Evolutionary conservation across 2,888 invertebrate genomes (phyloP).

Genomic region (Capitulum mitella): DNA sequence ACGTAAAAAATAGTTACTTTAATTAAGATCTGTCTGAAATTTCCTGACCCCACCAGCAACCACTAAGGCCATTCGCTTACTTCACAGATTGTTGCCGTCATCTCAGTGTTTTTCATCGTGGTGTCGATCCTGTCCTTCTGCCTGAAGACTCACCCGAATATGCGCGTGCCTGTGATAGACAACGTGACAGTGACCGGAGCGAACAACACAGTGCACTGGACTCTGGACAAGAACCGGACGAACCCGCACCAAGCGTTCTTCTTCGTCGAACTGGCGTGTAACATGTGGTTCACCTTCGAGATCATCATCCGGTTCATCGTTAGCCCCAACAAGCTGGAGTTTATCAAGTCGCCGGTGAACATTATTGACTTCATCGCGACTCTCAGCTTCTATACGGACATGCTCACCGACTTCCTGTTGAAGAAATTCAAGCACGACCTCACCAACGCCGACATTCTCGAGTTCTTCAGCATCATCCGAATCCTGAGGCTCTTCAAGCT

Average conservation of each 20-base stretch:
- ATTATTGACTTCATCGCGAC: constrained; percentile 99
- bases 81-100: constrained; percentile 94
- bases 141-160: constrained; percentile 98
- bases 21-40: too few relatives aligned
- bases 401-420: constrained; percentile 79
- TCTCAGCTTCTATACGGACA: constrained; percentile 97
- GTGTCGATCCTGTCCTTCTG: constrained; percentile 99
- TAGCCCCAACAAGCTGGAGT: constrained; percentile 86
- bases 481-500: constrained; percentile 96
- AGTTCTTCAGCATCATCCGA: constrained; percentile 95
- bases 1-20: too few relatives aligned
- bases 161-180: constrained; percentile 75
- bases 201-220: constrained; percentile 67
- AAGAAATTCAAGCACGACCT: constrained; percentile 83
- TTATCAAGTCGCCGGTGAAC: constrained; percentile 93
- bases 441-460: constrained; percentile 90
- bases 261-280: constrained; percentile 96
- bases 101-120: constrained; percentile 99
- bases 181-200: constrained; percentile 71
- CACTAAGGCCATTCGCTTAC: too few relatives aligned
- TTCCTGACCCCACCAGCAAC: too few relatives aligned
- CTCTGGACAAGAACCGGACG: constrained; percentile 74
- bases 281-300: constrained; percentile 98
- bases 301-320: constrained; percentile 87
- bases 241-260: constrained; percentile 96